Conservation (phyloP, 92 coral and sea anemone genomes). For the Porites rus region DNA sequence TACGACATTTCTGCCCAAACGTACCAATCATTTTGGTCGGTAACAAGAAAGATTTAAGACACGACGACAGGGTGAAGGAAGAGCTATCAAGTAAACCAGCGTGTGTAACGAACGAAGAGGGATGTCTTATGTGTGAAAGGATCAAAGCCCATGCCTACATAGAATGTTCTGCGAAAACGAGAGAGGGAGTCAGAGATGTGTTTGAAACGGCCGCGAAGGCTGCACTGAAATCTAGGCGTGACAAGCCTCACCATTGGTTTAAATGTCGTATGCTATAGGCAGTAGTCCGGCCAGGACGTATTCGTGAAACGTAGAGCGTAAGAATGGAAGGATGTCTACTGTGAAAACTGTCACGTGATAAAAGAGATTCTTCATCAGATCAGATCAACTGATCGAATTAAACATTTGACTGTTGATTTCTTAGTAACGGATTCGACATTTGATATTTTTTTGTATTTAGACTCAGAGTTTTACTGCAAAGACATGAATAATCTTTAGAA, state of each 20-base stretch:
- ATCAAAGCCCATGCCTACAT: constrained; percentile 83
- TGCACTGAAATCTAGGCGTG: constrained; percentile 75
- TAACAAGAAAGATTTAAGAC: constrained; percentile 90
- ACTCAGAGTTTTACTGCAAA: too few species aligned
- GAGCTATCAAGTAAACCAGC: constrained; percentile 89
- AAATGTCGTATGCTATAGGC: constrained; percentile 76
- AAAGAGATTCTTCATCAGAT: too few species aligned
- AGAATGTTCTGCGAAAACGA: constrained; percentile 97
- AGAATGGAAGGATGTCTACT: too few species aligned
- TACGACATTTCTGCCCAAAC: constrained; percentile 93
- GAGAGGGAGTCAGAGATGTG: constrained; percentile 92
- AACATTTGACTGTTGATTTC: too few species aligned
- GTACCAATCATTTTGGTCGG: constrained; percentile 65
- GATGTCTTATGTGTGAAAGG: constrained; percentile 70
- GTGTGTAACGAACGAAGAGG: constrained; percentile 84
- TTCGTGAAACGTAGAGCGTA: too few species aligned
- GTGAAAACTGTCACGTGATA: too few species aligned
- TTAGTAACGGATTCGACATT: too few species aligned
- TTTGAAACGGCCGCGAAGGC: constrained; percentile 90
- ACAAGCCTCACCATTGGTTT: constrained; percentile 56
- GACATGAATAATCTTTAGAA: too few species aligned
- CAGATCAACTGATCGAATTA: too few species aligned
- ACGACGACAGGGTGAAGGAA: constrained; percentile 84
- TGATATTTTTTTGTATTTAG: too few species aligned
- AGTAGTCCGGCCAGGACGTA: too few species aligned